phyloP scores from a whole-genome alignment of 1,140 invertebrate species.

The Whitmania pigra region DNA sequence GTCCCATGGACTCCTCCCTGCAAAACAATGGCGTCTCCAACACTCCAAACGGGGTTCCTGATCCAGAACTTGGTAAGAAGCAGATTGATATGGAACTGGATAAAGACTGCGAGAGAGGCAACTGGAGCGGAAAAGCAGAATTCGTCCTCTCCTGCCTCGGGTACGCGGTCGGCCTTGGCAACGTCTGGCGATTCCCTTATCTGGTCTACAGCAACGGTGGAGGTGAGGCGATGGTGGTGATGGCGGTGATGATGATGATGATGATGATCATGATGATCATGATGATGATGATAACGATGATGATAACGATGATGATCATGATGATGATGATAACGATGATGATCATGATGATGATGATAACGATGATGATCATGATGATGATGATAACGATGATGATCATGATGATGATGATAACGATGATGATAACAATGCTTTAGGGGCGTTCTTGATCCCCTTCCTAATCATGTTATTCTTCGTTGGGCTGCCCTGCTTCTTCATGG shows the following conservation, averaged over 20 bases:
- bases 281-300: not conserved
- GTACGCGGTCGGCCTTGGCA: slow-evolving; percentile 21
- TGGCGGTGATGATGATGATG: not conserved
- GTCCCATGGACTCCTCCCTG: too few relatives aligned
- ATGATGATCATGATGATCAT: slow-evolving; percentile 37
- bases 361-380: not conserved
- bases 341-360: not conserved
- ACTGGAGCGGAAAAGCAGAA: slow-evolving; percentile 69
- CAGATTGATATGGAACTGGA: not conserved
- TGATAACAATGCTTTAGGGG: slow-evolving; percentile 42
- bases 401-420: too few relatives aligned
- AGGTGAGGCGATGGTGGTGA: slow-evolving; percentile 42
- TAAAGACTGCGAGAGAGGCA: slow-evolving; percentile 24
- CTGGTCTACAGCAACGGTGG: slow-evolving; percentile 83
- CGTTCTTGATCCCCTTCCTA: slow-evolving; percentile 56
- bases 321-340: too few relatives aligned
- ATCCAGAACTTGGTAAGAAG: too few relatives aligned
- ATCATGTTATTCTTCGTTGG: slow-evolving; percentile 53
- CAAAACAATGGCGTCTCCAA: too few relatives aligned
- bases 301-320: too few relatives aligned
- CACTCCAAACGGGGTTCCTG: too few relatives aligned
- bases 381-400: too few relatives aligned
- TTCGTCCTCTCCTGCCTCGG: slow-evolving; percentile 57
- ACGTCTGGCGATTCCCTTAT: slow-evolving; percentile 77
- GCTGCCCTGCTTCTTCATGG: slow-evolving; percentile 59